Evolutionary conservation across 2,797 vertebrate species (phyloP), one percentile per base, ranked within the genome.

Genomic region (Neosalanx taihuensis): DNA sequence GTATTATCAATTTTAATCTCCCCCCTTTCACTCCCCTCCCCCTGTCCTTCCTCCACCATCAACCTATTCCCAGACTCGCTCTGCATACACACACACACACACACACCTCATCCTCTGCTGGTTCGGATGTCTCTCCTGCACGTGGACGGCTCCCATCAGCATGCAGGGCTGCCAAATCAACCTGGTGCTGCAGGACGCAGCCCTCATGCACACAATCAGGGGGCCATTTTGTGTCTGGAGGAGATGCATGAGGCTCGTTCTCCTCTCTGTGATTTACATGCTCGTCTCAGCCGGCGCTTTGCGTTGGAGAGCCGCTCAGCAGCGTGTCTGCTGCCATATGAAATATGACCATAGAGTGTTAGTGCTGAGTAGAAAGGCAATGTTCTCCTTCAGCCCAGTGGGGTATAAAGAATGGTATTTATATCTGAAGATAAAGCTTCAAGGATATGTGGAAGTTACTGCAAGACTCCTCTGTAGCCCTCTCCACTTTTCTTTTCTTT

Each of bases 1-100:
- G 64, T 67, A 63, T 78, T 78, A 83, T 84, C 82, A 72, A 73
- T 74, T 73, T 75, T 72, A 72, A 73, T 76, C 79, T 29, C 58
- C 20, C 23, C 23, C 58, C 10, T 60, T 26, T 26, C 10, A 10
- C 57, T 10, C n/a, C 58, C 58, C 18, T n/a, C 53, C 53, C 58
- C 23, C 58, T 29, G 20, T 9, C 51, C 18, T 56, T 56, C 51
- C 51, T 18, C 6, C 51, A 17, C 51, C 18, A 17, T n/a, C 51
- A 17, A 17, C 51, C 51, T 17, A 17, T 17, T 56, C 51, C 18
- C 51, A 17, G 13, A 46, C 41, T 46, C 41, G 2, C 41, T 46
- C 41, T 13, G 13, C 41, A 46, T 9, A 46, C 41, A 46, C 41
- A 46, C 41, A 46, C 41, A 46, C 41, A 41, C 10, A 35, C 33